These are phyloP conservation scores for Dimorphilus gyrociliatus DNA, from an alignment of 2,888 invertebrate genomes.

Conservation along the genomic window DNA sequence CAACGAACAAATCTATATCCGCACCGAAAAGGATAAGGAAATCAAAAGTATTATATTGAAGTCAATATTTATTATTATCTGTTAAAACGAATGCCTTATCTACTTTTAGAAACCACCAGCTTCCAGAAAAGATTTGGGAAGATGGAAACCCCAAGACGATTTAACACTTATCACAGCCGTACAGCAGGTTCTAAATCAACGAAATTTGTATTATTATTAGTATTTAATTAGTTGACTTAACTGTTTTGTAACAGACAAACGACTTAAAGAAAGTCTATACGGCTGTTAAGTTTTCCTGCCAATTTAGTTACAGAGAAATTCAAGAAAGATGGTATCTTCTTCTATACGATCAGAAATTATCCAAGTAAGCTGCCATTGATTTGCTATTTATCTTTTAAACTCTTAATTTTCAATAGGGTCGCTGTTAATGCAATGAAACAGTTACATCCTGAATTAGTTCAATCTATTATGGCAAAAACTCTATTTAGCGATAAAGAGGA, in stretches of 20 bases:
- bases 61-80: conserved; percentile 1
- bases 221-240: background rate
- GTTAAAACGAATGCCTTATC: no score
- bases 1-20: conserved; percentile 3
- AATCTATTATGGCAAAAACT: conserved; percentile 69
- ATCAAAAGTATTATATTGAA: conserved; percentile 2
- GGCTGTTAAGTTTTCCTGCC: conserved; percentile 85
- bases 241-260: conserved; percentile 41
- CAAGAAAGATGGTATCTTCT: conserved; percentile 91
- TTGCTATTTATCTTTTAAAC: background rate
- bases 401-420: conserved; percentile 42
- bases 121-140: conserved; percentile 45
- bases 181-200: conserved; percentile 51
- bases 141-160: conserved; percentile 96
- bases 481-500: conserved; percentile 79
- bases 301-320: conserved; percentile 77
- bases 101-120: conserved; percentile 17
- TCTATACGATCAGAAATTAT: conserved; percentile 82
- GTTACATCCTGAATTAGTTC: conserved; percentile 73
- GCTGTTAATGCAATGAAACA: conserved; percentile 83
- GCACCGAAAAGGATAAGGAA: conserved; percentile 12
- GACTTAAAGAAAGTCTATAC: conserved; percentile 55
- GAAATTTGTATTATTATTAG: background rate
- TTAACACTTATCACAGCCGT: conserved; percentile 78
- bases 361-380: conserved; percentile 39